phyloP scores from a whole-genome alignment of 2,113 vertebrate species.

The Gambusia holbrooki region DNA sequence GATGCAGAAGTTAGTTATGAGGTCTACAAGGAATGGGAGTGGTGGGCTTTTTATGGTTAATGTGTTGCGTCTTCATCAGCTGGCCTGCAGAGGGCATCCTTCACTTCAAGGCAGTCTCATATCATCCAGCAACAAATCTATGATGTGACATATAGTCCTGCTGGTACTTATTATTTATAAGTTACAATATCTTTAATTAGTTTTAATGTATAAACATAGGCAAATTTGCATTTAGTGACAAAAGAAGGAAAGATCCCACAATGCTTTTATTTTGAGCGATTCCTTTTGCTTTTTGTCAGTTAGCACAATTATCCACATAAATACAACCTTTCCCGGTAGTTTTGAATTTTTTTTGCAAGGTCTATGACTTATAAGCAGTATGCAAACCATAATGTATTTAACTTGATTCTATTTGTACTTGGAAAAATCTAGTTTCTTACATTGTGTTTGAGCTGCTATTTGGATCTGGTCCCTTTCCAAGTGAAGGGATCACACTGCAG shows the following conservation, averaged over 20 bases:
- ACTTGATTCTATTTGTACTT: slow-evolving; percentile 49
- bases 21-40: slow-evolving; percentile 69
- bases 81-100: slow-evolving; percentile 80
- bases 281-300: not conserved
- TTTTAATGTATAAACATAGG: slow-evolving; percentile 25
- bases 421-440: slow-evolving; percentile 76
- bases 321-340: slow-evolving; percentile 21
- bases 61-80: slow-evolving; percentile 76
- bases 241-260: slow-evolving; percentile 20
- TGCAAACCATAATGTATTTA: slow-evolving; percentile 43
- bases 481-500: slow-evolving; percentile 77
- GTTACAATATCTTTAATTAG: slow-evolving; percentile 23
- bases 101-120: slow-evolving; percentile 61
- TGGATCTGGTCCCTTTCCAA: slow-evolving; percentile 77
- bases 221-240: slow-evolving; percentile 23
- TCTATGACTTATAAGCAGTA: slow-evolving; percentile 39
- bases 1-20: slow-evolving; percentile 84
- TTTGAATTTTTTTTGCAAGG: slow-evolving; percentile 16
- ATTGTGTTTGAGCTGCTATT: slow-evolving; percentile 81
- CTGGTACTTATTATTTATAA: slow-evolving; percentile 38
- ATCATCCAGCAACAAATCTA: slow-evolving; percentile 61
- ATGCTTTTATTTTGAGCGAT: slow-evolving; percentile 19
- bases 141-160: slow-evolving; percentile 43
- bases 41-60: slow-evolving; percentile 75
- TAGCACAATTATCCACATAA: slow-evolving; percentile 23